phyloP scores from a whole-genome alignment of 37 sponge, comb jelly and placozoan species.

The Tethya wilhelma region DNA sequence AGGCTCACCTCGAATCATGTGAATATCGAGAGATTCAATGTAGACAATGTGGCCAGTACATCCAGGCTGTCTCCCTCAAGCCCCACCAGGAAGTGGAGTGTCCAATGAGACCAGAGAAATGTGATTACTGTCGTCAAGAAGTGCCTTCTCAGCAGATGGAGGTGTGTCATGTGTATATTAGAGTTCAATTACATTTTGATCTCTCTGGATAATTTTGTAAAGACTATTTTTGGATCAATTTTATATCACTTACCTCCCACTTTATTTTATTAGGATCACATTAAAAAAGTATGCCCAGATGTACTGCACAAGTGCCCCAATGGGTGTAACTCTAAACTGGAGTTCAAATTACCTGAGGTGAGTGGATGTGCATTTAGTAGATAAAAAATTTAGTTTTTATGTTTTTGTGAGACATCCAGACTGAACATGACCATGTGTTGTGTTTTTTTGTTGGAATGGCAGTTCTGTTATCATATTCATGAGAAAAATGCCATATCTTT shows the following conservation, averaged over 20 bases:
- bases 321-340: constrained; percentile 13
- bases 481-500: neutral
- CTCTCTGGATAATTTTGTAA: neutral
- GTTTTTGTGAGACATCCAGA: no score
- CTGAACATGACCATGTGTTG: neutral
- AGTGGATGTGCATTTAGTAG: no score
- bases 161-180: constrained; percentile 21
- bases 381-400: no score
- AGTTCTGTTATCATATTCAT: neutral
- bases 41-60: constrained; percentile 52
- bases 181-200: neutral
- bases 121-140: constrained; percentile 42
- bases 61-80: constrained; percentile 2
- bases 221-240: neutral
- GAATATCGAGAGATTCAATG: constrained; percentile 45
- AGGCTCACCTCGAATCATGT: constrained; percentile 41
- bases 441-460: neutral
- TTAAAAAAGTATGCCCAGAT: constrained; percentile 41
- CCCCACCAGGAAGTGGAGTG: constrained; percentile 40
- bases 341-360: constrained; percentile 41
- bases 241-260: neutral
- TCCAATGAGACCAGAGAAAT: constrained; percentile 59
- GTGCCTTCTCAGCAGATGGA: constrained; percentile 47
- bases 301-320: constrained; percentile 44
- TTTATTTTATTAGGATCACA: constrained; percentile 41